Evolutionary conservation across 2,113 vertebrate genomes (phyloP).

Genomic region (Ophthalmolycus amberensis): DNA sequence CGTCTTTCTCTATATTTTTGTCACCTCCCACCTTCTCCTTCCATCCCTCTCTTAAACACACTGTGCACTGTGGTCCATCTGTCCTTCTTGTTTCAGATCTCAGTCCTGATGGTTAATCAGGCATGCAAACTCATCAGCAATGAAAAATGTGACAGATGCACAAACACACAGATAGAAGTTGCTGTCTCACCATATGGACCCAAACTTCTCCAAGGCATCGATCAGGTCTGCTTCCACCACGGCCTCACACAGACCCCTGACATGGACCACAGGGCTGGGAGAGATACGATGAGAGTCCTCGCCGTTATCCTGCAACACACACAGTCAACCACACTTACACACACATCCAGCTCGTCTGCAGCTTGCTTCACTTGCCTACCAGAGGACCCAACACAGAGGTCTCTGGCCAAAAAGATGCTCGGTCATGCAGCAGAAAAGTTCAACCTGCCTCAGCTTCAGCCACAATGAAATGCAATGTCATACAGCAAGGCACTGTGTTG

Average conservation of each 20-base stretch:
- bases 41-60: too few species aligned
- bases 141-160: neutral
- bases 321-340: slow-evolving; percentile 15
- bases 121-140: too few species aligned
- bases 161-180: neutral
- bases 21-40: too few species aligned
- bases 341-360: neutral
- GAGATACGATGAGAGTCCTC: slow-evolving; percentile 90
- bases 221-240: slow-evolving; percentile 98
- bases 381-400: neutral
- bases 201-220: slow-evolving; percentile 95
- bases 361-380: neutral
- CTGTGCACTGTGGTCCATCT: too few species aligned
- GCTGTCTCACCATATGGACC: slow-evolving; percentile 91
- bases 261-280: slow-evolving; percentile 95
- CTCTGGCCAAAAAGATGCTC: neutral
- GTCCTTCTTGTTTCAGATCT: too few species aligned
- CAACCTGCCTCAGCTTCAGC: too few species aligned
- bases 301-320: slow-evolving; percentile 73
- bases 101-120: too few species aligned
- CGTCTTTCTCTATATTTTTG: too few species aligned
- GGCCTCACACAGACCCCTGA: slow-evolving; percentile 93
- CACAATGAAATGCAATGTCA: too few species aligned
- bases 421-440: neutral
- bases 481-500: too few species aligned